Evolutionary conservation across 2,113 vertebrate species (phyloP).

Genomic region (Saccopteryx leptura): DNA sequence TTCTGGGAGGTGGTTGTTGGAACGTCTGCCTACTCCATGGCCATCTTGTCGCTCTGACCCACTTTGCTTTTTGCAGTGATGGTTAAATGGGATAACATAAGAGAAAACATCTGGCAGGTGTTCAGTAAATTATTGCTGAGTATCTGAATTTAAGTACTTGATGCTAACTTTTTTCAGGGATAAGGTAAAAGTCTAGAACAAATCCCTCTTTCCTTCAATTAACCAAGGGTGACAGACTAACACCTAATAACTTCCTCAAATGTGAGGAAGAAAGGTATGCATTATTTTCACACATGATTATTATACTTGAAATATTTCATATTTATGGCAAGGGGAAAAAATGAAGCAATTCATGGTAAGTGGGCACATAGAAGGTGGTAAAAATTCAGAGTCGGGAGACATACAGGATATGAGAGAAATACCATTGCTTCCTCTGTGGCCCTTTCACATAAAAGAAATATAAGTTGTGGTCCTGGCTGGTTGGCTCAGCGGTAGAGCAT

Average conservation of each 20-base stretch:
- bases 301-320: background rate
- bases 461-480: background rate
- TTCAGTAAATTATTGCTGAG: background rate
- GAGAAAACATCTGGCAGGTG: background rate
- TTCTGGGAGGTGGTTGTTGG: too few relatives aligned
- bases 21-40: too few relatives aligned
- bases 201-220: background rate
- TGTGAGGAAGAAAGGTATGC: background rate
- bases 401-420: constrained; percentile 13
- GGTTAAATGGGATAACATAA: background rate
- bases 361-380: background rate
- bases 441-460: constrained; percentile 26
- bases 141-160: background rate
- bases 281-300: background rate
- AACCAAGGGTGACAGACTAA: background rate
- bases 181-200: background rate
- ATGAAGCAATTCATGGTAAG: background rate
- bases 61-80: background rate
- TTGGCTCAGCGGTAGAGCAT: too few relatives aligned
- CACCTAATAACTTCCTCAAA: background rate
- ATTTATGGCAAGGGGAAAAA: constrained; percentile 10
- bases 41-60: background rate
- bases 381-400: background rate
- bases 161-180: background rate
- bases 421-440: background rate